Base-by-base conservation (phyloP, 64 coral and sea anemone genomes). In the Catalaphyllia jardinei region DNA sequence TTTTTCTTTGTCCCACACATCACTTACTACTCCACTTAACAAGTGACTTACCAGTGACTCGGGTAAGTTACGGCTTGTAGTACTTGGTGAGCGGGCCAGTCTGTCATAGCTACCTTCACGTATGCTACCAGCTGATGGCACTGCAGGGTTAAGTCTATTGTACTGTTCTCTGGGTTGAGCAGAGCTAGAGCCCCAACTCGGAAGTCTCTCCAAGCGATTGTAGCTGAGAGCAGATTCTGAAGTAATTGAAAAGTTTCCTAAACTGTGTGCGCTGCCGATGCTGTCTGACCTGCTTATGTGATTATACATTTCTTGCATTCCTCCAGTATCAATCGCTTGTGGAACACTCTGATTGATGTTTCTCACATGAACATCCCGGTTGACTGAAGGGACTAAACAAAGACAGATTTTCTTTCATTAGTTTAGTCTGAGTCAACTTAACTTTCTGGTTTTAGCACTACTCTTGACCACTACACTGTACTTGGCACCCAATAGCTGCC, bases 201-300 rank as follows among this genome's bases (percentile, higher is more conserved):
- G 87, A 57, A 89, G 83, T 4, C 94, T 86, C 3, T 92, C 90
- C 71, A 92, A 49, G 62, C 95, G 91, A 78, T 88, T 93, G 52
- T 93, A 93, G 20, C 87, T 88, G 15, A 78, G 87, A 78, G 89
- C 80, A 16, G 82, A 77, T 29, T 88, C 91, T 77, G 92, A 50
- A 24, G 57, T 75, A 27, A 87, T 77, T 39, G 92, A 93, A 30
- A 83, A 88, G 62, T 88, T 93, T 5, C 91, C 95, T 20, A 90
- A 69, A 67, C 95, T 96, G 22, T 83, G 94, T 18, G 77, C 90
- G 78, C 95, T 96, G 31, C 91, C 89, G 25, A 93, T 93, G 30
- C 95, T 96, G 83, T 96, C 88, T 31, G 91, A 87, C 31, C 95
- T 52, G 14, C 78, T 91, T 22, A 96, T 57, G 78, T 93, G 95